These are phyloP conservation scores for Oreortyx pictus DNA, from an alignment of 2,797 vertebrate species.

Conservation along the genomic window DNA sequence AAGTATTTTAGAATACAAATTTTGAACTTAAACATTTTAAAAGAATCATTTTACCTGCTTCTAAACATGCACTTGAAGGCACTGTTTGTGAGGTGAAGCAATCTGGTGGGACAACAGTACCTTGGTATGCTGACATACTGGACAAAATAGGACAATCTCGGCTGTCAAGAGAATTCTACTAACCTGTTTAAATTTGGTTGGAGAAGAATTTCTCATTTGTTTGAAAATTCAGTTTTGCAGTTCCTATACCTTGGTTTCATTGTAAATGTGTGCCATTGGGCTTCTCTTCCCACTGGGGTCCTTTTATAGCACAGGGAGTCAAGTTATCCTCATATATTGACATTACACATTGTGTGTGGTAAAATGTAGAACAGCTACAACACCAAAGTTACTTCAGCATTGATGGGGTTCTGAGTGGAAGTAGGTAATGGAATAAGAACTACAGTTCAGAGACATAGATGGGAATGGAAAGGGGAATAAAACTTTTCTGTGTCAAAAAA, in stretches of 20 bases:
- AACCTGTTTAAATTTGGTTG: neutral
- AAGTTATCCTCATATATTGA: accelerated
- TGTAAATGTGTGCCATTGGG: neutral
- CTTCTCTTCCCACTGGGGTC: neutral
- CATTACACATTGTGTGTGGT: neutral
- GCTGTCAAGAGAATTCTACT: neutral
- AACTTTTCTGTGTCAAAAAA: neutral
- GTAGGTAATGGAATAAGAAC: neutral
- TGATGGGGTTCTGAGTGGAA: neutral
- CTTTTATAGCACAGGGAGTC: neutral
- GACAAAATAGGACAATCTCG: neutral
- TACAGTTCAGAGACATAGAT: neutral
- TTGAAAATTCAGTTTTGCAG: neutral
- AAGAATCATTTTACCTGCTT: neutral
- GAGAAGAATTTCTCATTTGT: neutral
- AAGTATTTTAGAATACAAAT: neutral
- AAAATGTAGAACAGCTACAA: neutral
- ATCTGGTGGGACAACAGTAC: neutral
- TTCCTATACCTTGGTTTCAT: neutral
- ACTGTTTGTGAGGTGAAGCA: neutral
- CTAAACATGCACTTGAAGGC: neutral
- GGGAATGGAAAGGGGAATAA: neutral
- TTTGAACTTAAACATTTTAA: neutral
- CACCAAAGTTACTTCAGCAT: neutral
- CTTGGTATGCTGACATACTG: neutral